phyloP scores from a whole-genome alignment of 2,888 invertebrate genomes.

The Agrilus biguttatus region DNA sequence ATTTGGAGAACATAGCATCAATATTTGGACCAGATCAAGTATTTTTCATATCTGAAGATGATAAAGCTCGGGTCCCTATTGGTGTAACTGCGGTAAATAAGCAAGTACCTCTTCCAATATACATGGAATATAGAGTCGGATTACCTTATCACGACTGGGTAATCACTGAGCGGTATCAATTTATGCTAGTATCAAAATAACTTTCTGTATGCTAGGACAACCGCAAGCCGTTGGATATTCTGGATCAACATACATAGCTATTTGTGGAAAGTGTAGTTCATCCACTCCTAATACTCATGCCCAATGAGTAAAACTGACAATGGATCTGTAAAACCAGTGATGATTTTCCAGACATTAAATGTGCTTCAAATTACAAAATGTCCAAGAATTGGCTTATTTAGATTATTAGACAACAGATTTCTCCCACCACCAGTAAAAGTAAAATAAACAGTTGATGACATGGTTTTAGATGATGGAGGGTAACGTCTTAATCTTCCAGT shows the following conservation, averaged over 20 bases:
- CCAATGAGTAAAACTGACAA: conserved; percentile 8
- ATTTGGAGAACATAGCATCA: conserved; percentile 5
- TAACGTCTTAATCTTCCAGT: conserved; percentile 4
- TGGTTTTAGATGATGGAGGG: not conserved
- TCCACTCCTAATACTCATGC: conserved; percentile 9
- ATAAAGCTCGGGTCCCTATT: conserved; percentile 23
- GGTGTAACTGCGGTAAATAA: conserved; percentile 12
- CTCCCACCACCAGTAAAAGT: conserved; percentile 5
- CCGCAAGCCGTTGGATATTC: conserved; percentile 21
- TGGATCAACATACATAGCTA: conserved; percentile 22
- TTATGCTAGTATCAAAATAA: conserved; percentile 12
- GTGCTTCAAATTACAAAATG: conserved; percentile 1
- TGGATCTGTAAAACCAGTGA: conserved; percentile 12
- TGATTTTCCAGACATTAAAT: not conserved
- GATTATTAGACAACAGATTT: conserved; percentile 6
- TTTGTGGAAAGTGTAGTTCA: conserved; percentile 14
- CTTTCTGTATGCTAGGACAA: conserved; percentile 13
- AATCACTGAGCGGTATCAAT: conserved; percentile 10
- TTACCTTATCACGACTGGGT: conserved; percentile 4
- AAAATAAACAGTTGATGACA: conserved; percentile 5
- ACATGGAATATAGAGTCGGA: conserved; percentile 7
- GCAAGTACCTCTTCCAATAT: conserved; percentile 8
- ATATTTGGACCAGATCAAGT: conserved; percentile 3
- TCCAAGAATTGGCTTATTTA: not conserved
- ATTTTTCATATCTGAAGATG: conserved; percentile 18